Conservation (phyloP, 2,797 vertebrate genomes). For the Gallirallus australis region DNA sequence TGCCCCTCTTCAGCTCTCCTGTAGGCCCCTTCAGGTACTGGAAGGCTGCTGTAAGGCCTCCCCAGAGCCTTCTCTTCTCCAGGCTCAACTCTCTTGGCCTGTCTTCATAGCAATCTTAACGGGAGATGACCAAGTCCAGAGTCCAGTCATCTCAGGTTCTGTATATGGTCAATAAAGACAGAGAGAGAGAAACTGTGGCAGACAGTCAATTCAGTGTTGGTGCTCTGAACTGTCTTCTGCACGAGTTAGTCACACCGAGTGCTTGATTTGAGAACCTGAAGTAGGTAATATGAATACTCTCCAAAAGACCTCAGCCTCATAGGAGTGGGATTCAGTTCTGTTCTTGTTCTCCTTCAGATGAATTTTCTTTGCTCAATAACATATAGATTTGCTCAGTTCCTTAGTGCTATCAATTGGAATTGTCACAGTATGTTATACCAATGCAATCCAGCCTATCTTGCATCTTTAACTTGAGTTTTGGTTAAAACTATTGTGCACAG, state of each 20-base stretch:
- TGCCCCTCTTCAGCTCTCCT: too few relatives aligned
- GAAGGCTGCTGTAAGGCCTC: too few relatives aligned
- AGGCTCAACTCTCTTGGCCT: too few relatives aligned
- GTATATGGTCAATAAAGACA: neutral
- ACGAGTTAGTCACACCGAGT: neutral
- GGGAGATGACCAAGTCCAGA: neutral
- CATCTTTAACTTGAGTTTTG: neutral
- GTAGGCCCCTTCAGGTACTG: too few relatives aligned
- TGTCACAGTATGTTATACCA: neutral
- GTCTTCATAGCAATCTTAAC: neutral
- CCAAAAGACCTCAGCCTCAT: neutral
- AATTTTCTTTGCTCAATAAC: neutral
- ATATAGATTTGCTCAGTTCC: neutral
- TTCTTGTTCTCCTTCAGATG: neutral
- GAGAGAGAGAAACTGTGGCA: neutral
- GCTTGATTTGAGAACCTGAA: neutral
- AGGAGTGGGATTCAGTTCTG: neutral
- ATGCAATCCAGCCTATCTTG: neutral
- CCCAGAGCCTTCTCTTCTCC: too few relatives aligned
- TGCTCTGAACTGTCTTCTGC: neutral
- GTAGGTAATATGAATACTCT: neutral
- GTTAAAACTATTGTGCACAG: neutral
- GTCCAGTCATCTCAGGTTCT: neutral
- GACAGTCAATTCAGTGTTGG: neutral
- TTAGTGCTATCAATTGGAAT: neutral